phyloP scores from a whole-genome alignment of 2,797 vertebrate genomes.

The Lepidocolaptes lacrymiger region DNA sequence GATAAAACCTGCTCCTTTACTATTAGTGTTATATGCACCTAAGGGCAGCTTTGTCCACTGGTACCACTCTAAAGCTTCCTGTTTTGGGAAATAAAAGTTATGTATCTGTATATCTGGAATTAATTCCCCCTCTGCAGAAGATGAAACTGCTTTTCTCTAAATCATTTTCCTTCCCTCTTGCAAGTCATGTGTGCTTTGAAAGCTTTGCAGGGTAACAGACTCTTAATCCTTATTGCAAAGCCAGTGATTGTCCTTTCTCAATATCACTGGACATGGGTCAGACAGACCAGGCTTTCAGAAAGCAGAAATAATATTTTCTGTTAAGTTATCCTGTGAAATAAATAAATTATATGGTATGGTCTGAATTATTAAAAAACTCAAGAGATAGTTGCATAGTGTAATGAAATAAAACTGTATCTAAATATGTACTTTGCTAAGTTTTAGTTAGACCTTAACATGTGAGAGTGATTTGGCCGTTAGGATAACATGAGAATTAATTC shows the following conservation, averaged over 20 bases:
- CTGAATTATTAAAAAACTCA: not conserved
- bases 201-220: not conserved
- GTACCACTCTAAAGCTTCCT: not conserved
- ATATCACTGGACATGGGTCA: not conserved
- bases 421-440: not conserved
- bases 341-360: not conserved
- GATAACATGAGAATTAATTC: conserved; percentile 6
- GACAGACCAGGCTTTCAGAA: not conserved
- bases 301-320: not conserved
- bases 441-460: conserved; percentile 18
- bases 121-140: not conserved
- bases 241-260: not conserved
- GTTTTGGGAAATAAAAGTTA: not conserved
- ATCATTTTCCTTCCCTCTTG: not conserved
- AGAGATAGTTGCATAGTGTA: not conserved
- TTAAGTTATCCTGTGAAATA: not conserved
- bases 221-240: not conserved
- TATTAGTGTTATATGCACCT: not conserved
- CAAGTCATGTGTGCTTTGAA: not conserved
- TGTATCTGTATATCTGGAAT: not conserved
- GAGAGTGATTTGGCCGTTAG: conserved; percentile 4
- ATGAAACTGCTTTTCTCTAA: not conserved
- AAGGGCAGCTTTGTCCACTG: not conserved
- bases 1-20: not conserved
- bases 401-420: not conserved